These are phyloP conservation scores for Melieria omissa DNA, from an alignment of 2,888 invertebrate species.

Conservation along the genomic window DNA sequence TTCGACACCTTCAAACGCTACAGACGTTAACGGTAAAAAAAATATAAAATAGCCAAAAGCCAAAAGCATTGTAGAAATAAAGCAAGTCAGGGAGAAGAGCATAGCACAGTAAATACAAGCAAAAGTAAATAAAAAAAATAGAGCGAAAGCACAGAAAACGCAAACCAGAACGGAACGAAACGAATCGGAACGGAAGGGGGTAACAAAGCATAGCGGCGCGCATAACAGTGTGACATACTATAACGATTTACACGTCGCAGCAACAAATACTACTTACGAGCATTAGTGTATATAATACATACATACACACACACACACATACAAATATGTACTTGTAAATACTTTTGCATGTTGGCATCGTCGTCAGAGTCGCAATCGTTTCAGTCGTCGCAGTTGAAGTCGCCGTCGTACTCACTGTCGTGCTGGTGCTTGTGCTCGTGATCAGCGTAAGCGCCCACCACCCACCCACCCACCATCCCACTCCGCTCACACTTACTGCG, in stretches of 20 bases:
- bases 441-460: not conserved
- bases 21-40: constrained; percentile 48
- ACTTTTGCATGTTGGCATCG: constrained; percentile 2
- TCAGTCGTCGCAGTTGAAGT: not conserved
- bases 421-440: constrained; percentile 14
- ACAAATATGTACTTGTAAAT: not conserved
- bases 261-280: not conserved
- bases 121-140: not conserved
- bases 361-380: not conserved
- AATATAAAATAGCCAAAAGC: not conserved
- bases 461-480: too few species aligned
- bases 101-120: not conserved
- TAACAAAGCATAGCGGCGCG: too few species aligned
- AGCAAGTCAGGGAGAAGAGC: not conserved
- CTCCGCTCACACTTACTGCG: too few species aligned
- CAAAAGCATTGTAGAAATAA: constrained; percentile 2
- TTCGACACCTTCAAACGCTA: constrained; percentile 58
- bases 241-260: too few species aligned
- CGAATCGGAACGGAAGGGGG: not conserved
- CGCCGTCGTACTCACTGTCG: constrained; percentile 28
- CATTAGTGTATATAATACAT: not conserved
- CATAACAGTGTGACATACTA: too few species aligned
- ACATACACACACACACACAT: constrained; percentile 1
- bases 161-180: not conserved
- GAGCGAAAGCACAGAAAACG: not conserved